Conservation (phyloP, 2,888 invertebrate genomes). For the Theretra japonica region DNA sequence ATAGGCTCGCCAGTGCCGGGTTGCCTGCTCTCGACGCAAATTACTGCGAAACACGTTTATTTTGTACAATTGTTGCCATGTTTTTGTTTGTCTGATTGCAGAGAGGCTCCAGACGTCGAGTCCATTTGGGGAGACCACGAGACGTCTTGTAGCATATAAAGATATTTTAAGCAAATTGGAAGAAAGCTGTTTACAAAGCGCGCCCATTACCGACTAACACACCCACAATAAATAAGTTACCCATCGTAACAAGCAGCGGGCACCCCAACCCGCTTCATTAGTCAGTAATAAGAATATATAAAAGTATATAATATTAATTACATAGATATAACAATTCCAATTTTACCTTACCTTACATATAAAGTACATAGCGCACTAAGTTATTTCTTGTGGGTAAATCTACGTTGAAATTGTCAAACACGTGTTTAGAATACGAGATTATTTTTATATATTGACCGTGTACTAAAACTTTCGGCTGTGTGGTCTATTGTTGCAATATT, state of each 20-base stretch:
- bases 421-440: constrained; percentile 52
- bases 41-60: constrained; percentile 43
- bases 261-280: neutral
- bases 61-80: constrained; percentile 76
- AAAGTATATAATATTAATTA: constrained; percentile 8
- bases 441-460: constrained; percentile 45
- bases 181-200: constrained; percentile 44
- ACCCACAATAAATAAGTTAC: constrained; percentile 62
- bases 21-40: constrained; percentile 63
- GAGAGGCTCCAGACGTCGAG: constrained; percentile 58
- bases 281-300: neutral
- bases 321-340: constrained; percentile 3
- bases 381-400: constrained; percentile 72
- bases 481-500: constrained; percentile 59
- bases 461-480: constrained; percentile 62
- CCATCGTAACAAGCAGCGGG: constrained; percentile 1
- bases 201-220: constrained; percentile 37
- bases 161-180: constrained; percentile 45
- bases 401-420: constrained; percentile 56
- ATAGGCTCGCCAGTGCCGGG: constrained; percentile 71
- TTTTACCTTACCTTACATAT: constrained; percentile 9
- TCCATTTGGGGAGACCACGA: constrained; percentile 56
- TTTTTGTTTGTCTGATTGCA: constrained; percentile 82
- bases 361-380: constrained; percentile 41
- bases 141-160: constrained; percentile 70